Evolutionary conservation across 2,888 invertebrate genomes (phyloP).

Genomic region (Boloria selene): DNA sequence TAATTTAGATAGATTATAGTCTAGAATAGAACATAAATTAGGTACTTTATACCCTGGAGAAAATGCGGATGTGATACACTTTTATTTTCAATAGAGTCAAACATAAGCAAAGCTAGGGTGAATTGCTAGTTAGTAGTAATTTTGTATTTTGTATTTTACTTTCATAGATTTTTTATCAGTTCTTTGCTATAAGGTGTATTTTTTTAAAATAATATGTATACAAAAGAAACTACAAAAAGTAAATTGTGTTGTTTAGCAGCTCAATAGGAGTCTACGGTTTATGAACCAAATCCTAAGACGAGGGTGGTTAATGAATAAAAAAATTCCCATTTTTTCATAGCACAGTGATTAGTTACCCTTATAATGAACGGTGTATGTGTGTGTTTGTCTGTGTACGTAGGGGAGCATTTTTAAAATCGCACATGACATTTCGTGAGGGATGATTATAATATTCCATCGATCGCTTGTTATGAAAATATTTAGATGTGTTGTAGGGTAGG

Average conservation of each 20-base stretch:
- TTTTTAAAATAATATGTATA: neutral
- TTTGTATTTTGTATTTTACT: too few relatives aligned
- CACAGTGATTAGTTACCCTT: slow-evolving; percentile 82
- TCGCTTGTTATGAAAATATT: slow-evolving; percentile 9
- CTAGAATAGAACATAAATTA: too few relatives aligned
- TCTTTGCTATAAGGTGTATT: too few relatives aligned
- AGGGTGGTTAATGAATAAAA: slow-evolving; percentile 83
- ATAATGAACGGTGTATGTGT: slow-evolving; percentile 75
- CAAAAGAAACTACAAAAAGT: neutral
- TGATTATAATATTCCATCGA: slow-evolving; percentile 49
- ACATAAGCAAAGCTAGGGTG: too few relatives aligned
- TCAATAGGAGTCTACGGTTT: slow-evolving; percentile 50
- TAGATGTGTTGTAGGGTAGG: neutral
- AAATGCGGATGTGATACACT: too few relatives aligned
- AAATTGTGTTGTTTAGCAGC: slow-evolving; percentile 27
- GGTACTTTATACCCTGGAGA: too few relatives aligned
- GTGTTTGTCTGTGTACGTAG: slow-evolving; percentile 54
- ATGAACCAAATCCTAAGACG: slow-evolving; percentile 71
- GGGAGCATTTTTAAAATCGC: slow-evolving; percentile 62
- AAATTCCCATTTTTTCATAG: slow-evolving; percentile 76
- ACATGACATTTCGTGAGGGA: slow-evolving; percentile 74
- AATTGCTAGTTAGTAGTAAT: too few relatives aligned
- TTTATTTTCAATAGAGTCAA: too few relatives aligned
- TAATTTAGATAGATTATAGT: too few relatives aligned
- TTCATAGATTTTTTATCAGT: too few relatives aligned